Base-by-base conservation (phyloP, 2,888 invertebrate species). In the Chalcis sispes region DNA sequence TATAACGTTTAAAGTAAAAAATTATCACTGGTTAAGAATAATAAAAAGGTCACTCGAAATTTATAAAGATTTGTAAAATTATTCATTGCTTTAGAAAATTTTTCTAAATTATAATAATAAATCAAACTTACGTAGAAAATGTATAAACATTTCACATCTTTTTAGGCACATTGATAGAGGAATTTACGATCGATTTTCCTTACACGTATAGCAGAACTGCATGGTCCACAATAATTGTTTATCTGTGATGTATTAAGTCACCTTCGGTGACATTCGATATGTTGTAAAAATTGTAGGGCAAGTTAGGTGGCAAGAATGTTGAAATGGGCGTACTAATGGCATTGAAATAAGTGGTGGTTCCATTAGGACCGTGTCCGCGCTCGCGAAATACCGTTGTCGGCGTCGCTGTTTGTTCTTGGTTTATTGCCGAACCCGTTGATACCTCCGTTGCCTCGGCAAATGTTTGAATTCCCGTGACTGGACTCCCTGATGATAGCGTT, bases 271-370 rank as follows among this genome's bases (percentile, higher is more conserved):
- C 85, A 71, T 83, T 88, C 0, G 77, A 54, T 72, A 88, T 85
- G 77, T 85, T 88, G 77, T 88, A 88, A 81, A 88, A 87, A 77
- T 88, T 88, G 73, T 88, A 88, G 42, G 88, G 84, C 80, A 87
- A 79, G 80, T 86, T 88, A 0, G 85, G 75, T 29, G 88, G 85
- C 71, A 88, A 70, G 77, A 88, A 85, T 56, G 83, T 87, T 73
- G 86, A 85, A 40, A 88, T 62, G 2, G 85, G 82, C 2, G 85
- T 77, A 15, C 85, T 80, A 66, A 88, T 83, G 18, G 85, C 79
- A 75, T 85, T 87, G 46, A 87, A 88, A 70, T 85, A 86, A 46
- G 85, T 80, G 1, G 84, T 79, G 84, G 46, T 10, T 1, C 23
- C 48, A 1, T 5, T 18, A 29, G 18, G 2, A 18, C 2, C 8